Percentiles rank a stretch among this genome's conserved stretches.
These are phyloP conservation scores for Zoroaster sp. DNA, from an alignment of 53 echinoderm and acorn worm genomes.

Conservation along the genomic window DNA sequence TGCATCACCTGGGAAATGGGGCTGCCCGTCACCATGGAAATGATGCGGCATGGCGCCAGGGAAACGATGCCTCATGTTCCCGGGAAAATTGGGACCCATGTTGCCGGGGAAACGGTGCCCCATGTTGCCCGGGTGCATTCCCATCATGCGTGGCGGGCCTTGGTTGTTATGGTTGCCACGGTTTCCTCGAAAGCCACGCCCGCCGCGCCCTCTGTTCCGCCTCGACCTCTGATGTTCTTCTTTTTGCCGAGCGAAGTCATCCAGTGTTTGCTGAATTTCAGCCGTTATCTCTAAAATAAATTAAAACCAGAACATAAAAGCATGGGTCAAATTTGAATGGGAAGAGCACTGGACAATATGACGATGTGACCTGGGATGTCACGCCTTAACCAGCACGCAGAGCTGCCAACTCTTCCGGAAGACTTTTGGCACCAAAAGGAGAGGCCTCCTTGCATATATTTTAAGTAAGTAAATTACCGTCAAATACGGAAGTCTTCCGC, in stretches of 20 bases:
- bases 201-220: constrained; percentile 52
- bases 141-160: constrained; percentile 37
- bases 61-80: not conserved
- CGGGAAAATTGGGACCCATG: not conserved
- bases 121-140: not conserved
- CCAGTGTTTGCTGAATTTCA: constrained; percentile 59
- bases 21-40: not conserved
- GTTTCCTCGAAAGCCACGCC: constrained; percentile 35
- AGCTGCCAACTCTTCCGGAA: too few species aligned
- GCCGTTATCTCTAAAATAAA: constrained; percentile 59
- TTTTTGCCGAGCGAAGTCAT: constrained; percentile 67
- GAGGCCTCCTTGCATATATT: too few species aligned
- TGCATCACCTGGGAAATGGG: not conserved
- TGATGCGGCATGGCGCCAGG: not conserved
- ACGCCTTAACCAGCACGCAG: too few species aligned
- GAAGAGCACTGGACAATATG: too few species aligned
- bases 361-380: too few species aligned
- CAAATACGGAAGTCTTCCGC: too few species aligned
- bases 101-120: constrained; percentile 13
- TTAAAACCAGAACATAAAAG: too few species aligned
- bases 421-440: too few species aligned
- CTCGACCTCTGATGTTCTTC: constrained; percentile 46
- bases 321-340: too few species aligned
- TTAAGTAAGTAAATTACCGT: too few species aligned
- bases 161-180: constrained; percentile 15